Conservation (phyloP, 2,888 invertebrate genomes). For the Epirrhoe alternata region DNA sequence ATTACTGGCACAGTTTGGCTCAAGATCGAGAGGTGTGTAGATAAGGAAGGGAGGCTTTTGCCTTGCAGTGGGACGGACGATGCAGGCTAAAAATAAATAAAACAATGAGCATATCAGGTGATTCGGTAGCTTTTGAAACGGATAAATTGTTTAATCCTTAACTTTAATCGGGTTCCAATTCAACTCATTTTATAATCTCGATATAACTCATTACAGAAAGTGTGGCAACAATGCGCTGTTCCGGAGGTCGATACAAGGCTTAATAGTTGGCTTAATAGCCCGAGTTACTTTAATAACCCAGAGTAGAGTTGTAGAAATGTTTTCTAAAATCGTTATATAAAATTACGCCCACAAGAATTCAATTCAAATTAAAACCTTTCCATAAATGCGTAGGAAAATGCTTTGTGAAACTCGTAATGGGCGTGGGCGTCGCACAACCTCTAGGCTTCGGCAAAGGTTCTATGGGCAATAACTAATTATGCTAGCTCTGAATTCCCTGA, state of each 20-base stretch:
- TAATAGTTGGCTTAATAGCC: not conserved
- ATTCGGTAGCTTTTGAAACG: too few species aligned
- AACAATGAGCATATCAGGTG: too few species aligned
- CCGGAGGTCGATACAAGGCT: not conserved
- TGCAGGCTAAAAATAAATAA: too few species aligned
- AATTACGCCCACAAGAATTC: not conserved
- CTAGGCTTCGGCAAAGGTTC: not conserved
- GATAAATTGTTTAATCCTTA: too few species aligned
- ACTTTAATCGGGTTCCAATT: not conserved
- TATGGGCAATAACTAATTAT: not conserved
- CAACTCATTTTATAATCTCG: not conserved
- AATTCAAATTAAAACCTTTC: not conserved
- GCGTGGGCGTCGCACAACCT: constrained; percentile 6
- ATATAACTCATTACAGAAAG: not conserved
- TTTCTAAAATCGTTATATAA: not conserved
- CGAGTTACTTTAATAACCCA: not conserved
- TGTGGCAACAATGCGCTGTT: not conserved
- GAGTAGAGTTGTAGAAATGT: not conserved
- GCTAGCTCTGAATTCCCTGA: not conserved
- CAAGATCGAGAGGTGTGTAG: too few species aligned
- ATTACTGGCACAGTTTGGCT: too few species aligned
- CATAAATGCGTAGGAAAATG: constrained; percentile 1
- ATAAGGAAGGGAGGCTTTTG: too few species aligned
- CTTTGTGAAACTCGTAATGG: not conserved
- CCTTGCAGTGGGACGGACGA: too few species aligned